A percentile compares a stretch with the other conserved stretches of the same genome.
Evolutionary conservation across 2,113 vertebrate species (phyloP).

Genomic region (Pterocles orientalis): DNA sequence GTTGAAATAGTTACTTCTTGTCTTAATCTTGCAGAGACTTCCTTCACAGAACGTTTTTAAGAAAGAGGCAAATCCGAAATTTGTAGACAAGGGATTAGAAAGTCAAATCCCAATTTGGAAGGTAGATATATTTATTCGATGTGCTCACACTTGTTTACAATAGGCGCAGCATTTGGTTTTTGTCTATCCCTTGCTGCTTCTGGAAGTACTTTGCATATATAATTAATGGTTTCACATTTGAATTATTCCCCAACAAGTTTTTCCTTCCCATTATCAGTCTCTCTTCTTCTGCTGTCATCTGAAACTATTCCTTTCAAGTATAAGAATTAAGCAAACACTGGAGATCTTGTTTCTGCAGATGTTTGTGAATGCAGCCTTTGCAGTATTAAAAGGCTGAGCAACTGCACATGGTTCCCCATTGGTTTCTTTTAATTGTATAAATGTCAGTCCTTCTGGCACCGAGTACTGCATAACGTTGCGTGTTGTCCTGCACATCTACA

Average conservation of each 20-base stretch:
- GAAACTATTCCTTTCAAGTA: not conserved
- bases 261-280: not conserved
- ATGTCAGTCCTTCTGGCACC: not conserved
- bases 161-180: not conserved
- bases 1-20: conserved; percentile 3
- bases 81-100: not conserved
- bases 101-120: not conserved
- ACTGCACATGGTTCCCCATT: not conserved
- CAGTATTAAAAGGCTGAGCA: not conserved
- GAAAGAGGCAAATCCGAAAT: not conserved
- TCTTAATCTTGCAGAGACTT: not conserved
- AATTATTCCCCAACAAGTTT: not conserved
- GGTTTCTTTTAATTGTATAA: too few relatives aligned
- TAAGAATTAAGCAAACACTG: not conserved
- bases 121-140: not conserved
- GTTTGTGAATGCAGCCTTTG: not conserved
- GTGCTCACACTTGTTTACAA: not conserved
- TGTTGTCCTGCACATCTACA: not conserved
- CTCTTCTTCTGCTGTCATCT: not conserved
- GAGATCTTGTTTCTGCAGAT: not conserved
- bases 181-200: not conserved
- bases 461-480: rapidly evolving
- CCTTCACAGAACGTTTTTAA: not conserved
- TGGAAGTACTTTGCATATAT: not conserved
- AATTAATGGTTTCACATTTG: not conserved